phyloP scores from a whole-genome alignment of 1,140 invertebrate genomes.

The Leucophenga varia region DNA sequence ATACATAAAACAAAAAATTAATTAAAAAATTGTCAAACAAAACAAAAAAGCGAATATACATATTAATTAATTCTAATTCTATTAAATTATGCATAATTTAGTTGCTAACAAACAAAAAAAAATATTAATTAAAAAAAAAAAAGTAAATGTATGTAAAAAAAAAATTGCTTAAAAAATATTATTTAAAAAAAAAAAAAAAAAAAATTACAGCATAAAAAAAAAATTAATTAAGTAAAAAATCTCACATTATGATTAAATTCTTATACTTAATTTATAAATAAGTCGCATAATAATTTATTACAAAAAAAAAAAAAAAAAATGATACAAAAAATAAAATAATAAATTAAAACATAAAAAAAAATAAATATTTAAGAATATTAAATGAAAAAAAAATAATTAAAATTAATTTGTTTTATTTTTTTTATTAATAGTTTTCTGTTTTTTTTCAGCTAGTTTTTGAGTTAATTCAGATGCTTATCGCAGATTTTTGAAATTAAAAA shows the following conservation, averaged over 20 bases:
- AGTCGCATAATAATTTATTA: constrained; percentile 12
- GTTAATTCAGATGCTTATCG: no score
- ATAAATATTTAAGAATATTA: constrained; percentile 52
- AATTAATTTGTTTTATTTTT: constrained; percentile 11
- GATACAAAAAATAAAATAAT: constrained; percentile 25
- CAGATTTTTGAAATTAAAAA: no score
- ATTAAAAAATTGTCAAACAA: no score
- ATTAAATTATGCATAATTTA: constrained; percentile 19
- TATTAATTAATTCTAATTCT: constrained; percentile 14
- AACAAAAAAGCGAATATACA: neutral
- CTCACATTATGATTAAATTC: no score
- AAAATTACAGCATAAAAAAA: constrained; percentile 19
- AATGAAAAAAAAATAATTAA: constrained; percentile 54
- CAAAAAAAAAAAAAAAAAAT: constrained; percentile 16
- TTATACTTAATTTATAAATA: no score
- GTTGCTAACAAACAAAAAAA: constrained; percentile 19
- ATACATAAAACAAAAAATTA: no score
- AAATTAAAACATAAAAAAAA: constrained; percentile 27
- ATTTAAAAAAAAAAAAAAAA: constrained; percentile 15
- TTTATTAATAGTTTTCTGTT: neutral
- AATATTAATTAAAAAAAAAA: constrained; percentile 23
- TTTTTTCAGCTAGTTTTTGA: no score
- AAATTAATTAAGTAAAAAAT: constrained; percentile 25
- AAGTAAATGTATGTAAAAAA: constrained; percentile 23
- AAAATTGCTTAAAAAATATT: constrained; percentile 13